phyloP scores from a whole-genome alignment of 1,140 invertebrate species.

The Ostrea edulis region DNA sequence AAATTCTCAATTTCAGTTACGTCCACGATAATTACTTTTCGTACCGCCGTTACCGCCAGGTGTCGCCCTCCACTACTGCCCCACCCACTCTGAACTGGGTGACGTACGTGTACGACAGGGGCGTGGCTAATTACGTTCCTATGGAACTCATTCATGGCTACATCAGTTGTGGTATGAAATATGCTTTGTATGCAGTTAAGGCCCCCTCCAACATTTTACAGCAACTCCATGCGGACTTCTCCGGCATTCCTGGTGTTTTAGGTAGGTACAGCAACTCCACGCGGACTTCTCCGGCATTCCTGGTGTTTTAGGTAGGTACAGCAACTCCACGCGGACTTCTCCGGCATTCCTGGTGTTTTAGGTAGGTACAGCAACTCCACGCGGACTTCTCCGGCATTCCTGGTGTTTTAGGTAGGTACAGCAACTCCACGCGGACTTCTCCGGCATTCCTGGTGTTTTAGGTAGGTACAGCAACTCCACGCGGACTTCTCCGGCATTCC shows the following conservation, averaged over 20 bases:
- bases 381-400: slow-evolving; percentile 45
- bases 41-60: neutral
- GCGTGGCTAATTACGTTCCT: slow-evolving; percentile 47
- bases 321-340: slow-evolving; percentile 33
- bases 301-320: slow-evolving; percentile 35
- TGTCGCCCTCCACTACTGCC: neutral
- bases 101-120: slow-evolving; percentile 20
- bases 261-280: slow-evolving; percentile 20
- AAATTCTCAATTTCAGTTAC: slow-evolving; percentile 36
- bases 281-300: slow-evolving; percentile 45
- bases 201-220: neutral
- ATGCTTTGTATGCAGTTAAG: slow-evolving; percentile 47
- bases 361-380: slow-evolving; percentile 20
- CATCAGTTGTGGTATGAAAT: slow-evolving; percentile 45
- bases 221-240: slow-evolving; percentile 33
- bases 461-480: too few species aligned
- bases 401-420: slow-evolving; percentile 35
- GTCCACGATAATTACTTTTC: slow-evolving; percentile 47
- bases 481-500: too few species aligned
- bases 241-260: slow-evolving; percentile 45
- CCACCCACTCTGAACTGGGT: slow-evolving; percentile 42
- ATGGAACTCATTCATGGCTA: slow-evolving; percentile 48
- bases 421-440: slow-evolving; percentile 34
- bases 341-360: slow-evolving; percentile 43
- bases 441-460: slow-evolving; percentile 47